Evolutionary conservation across 2,113 vertebrate genomes (phyloP).

Genomic region (Mohoua ochrocephala): DNA sequence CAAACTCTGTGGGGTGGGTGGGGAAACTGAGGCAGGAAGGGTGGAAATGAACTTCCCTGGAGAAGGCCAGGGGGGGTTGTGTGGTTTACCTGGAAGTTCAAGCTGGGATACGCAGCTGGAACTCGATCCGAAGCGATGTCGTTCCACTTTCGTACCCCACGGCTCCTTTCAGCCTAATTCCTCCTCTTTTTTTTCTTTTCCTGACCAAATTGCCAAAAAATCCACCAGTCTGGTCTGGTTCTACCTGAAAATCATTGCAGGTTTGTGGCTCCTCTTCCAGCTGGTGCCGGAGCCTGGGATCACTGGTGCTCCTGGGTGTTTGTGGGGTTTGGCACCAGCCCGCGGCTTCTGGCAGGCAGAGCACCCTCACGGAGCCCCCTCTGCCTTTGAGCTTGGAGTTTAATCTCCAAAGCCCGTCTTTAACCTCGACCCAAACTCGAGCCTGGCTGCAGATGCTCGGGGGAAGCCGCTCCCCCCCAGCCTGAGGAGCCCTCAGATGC

Average conservation of each 20-base stretch:
- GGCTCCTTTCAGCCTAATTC: background rate
- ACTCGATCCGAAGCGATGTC: background rate
- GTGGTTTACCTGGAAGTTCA: background rate
- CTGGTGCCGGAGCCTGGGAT: background rate
- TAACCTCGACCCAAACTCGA: background rate
- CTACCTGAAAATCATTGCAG: background rate
- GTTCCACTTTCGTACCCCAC: rapidly evolving
- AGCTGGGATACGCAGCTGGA: background rate
- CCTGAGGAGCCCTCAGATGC: rapidly evolving
- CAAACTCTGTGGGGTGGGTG: background rate
- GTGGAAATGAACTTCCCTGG: background rate
- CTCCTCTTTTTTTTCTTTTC: background rate
- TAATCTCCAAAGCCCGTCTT: background rate
- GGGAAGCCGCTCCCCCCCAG: background rate
- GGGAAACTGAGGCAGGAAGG: background rate
- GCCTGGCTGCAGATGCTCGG: rapidly evolving
- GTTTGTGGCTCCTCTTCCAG: background rate
- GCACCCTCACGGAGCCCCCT: rapidly evolving
- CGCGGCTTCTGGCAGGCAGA: background rate
- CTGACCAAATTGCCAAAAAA: rapidly evolving
- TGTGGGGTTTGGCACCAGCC: background rate
- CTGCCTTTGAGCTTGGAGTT: background rate
- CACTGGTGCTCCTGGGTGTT: rapidly evolving
- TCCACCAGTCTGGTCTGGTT: background rate
- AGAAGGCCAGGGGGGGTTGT: background rate